Evolutionary conservation across 2,888 invertebrate species (phyloP).

Genomic region (Chaetogeoica ovagalla): DNA sequence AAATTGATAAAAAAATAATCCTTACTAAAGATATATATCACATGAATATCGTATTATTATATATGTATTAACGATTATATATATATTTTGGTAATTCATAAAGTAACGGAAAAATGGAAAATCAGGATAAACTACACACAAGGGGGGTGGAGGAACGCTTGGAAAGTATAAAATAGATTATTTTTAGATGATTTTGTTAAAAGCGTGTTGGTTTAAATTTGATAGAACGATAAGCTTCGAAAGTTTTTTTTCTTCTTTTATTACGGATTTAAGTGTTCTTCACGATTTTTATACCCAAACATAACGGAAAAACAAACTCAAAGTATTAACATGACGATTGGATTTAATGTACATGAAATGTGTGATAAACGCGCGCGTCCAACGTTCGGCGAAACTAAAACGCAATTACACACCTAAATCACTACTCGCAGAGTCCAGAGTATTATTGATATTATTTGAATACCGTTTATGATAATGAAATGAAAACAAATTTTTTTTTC

Average conservation of each 20-base stretch:
- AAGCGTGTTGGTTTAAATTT: not conserved
- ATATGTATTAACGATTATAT: not conserved
- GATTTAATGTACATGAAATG: not conserved
- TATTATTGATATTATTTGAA: too few species aligned
- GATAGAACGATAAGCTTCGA: not conserved
- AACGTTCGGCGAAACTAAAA: too few species aligned
- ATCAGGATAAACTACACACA: not conserved
- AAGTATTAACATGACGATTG: not conserved
- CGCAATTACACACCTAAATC: too few species aligned
- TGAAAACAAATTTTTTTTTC: too few species aligned
- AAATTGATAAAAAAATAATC: not conserved
- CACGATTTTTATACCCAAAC: not conserved
- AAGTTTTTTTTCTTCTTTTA: not conserved
- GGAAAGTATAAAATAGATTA: not conserved
- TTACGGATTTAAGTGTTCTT: not conserved
- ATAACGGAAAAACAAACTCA: not conserved
- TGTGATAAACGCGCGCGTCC: not conserved
- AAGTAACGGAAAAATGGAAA: conserved; percentile 11
- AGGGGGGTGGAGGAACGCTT: not conserved
- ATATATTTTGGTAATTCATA: conserved; percentile 1
- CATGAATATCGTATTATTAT: not conserved
- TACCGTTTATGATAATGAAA: too few species aligned
- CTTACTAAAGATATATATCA: not conserved
- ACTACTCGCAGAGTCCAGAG: too few species aligned
- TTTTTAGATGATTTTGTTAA: not conserved